Percentiles rank a stretch among this genome's conserved stretches.
phyloP scores from a whole-genome alignment of 2,797 vertebrate genomes.

The Nothura maculosa region DNA sequence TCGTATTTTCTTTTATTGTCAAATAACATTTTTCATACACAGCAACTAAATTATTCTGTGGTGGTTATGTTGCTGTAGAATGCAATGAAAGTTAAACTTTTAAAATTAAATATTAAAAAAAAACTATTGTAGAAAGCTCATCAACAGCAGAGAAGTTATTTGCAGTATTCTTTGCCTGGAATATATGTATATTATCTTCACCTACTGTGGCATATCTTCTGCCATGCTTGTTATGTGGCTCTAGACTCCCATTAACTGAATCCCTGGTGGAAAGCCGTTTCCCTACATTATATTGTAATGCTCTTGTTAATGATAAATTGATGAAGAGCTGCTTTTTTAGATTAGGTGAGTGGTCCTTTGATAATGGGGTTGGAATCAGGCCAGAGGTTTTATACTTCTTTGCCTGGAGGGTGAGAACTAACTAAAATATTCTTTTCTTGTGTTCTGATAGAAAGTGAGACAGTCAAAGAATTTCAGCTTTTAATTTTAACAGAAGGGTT shows the following conservation, averaged over 20 bases:
- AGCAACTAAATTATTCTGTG: slow-evolving; percentile 24
- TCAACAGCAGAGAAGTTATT: slow-evolving; percentile 50
- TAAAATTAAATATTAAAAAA: slow-evolving; percentile 15
- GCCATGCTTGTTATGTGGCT: slow-evolving; percentile 79
- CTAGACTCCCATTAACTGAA: slow-evolving; percentile 84
- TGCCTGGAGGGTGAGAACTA: slow-evolving; percentile 88
- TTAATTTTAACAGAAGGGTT: slow-evolving; percentile 72
- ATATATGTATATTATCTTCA: slow-evolving; percentile 74
- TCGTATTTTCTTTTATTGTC: background rate
- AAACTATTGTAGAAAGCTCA: slow-evolving; percentile 50
- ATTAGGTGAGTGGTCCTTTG: slow-evolving; percentile 91
- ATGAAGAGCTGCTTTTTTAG: slow-evolving; percentile 91
- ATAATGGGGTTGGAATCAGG: slow-evolving; percentile 92
- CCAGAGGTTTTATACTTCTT: slow-evolving; percentile 85
- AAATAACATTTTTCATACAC: background rate
- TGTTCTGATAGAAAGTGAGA: slow-evolving; percentile 73
- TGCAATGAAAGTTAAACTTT: slow-evolving; percentile 40
- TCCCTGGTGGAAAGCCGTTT: slow-evolving; percentile 86
- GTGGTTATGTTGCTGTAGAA: slow-evolving; percentile 39
- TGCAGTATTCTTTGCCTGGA: slow-evolving; percentile 57
- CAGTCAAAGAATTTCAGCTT: slow-evolving; percentile 74
- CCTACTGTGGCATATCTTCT: slow-evolving; percentile 76
- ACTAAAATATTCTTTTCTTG: slow-evolving; percentile 81
- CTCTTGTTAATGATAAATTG: slow-evolving; percentile 96
- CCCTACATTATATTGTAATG: slow-evolving; percentile 88